Conservation (phyloP, 2,797 vertebrate genomes). For the Pelobates cultripes region DNA sequence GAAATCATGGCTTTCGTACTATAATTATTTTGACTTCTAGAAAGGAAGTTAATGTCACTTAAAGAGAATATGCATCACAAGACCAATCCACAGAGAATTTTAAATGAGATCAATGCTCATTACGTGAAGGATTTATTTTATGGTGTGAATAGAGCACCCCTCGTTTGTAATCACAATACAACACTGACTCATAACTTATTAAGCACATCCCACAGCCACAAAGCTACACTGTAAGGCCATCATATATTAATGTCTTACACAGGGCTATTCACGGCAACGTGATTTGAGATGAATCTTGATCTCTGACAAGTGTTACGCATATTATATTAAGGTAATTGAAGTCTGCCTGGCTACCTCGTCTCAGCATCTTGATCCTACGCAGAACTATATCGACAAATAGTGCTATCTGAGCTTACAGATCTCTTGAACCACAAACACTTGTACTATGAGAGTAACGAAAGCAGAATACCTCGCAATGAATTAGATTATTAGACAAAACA, state of each 20-base stretch:
- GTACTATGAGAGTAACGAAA: not conserved
- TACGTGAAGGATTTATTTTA: not conserved
- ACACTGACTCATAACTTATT: not conserved
- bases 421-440: not conserved
- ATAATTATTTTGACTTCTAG: slow-evolving; percentile 5
- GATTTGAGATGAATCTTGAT: no score
- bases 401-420: not conserved
- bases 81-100: not conserved
- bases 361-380: no score
- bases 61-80: slow-evolving; percentile 3
- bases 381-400: no score
- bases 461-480: no score
- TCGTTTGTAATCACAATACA: not conserved
- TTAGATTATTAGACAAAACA: no score
- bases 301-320: no score
- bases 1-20: slow-evolving; percentile 21
- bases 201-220: no score
- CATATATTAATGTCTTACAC: no score
- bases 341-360: no score
- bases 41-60: slow-evolving; percentile 16
- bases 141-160: not conserved
- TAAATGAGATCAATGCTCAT: not conserved
- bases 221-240: no score
- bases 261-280: no score
- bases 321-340: no score